phyloP scores from a whole-genome alignment of 2,797 vertebrate genomes.

The Squalus acanthias region DNA sequence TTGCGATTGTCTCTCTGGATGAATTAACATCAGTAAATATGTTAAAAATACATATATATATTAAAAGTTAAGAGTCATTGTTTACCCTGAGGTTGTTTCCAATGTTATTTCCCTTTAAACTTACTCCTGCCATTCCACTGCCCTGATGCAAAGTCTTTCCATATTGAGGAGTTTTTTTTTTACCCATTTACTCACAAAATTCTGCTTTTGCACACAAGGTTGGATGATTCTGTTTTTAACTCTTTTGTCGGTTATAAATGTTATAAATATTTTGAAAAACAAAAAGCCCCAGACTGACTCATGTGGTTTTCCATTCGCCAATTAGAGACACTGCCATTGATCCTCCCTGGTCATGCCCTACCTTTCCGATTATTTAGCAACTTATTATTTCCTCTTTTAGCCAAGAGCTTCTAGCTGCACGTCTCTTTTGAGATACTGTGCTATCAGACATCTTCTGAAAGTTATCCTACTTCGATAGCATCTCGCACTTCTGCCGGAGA shows the following conservation, averaged over 20 bases:
- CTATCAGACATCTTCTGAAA: background rate
- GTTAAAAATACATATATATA: background rate
- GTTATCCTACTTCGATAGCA: too few relatives aligned
- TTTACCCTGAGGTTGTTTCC: background rate
- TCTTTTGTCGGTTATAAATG: background rate
- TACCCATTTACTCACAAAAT: background rate
- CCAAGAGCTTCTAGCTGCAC: background rate
- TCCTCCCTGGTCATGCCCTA: background rate
- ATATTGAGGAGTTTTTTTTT: background rate
- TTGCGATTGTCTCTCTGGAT: background rate
- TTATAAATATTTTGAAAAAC: background rate
- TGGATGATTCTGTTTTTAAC: background rate
- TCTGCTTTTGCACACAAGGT: background rate
- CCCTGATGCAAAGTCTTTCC: background rate
- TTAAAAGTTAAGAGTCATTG: background rate
- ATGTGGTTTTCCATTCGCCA: background rate
- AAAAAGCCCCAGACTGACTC: background rate
- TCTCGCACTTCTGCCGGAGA: too few relatives aligned
- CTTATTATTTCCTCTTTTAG: background rate
- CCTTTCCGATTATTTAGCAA: background rate
- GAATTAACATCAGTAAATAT: too few relatives aligned
- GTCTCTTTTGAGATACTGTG: background rate
- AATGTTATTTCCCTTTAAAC: background rate
- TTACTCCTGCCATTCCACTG: background rate
- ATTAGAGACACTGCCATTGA: background rate